Conservation (phyloP, 2,113 vertebrate species). For the Caracal caracal region DNA sequence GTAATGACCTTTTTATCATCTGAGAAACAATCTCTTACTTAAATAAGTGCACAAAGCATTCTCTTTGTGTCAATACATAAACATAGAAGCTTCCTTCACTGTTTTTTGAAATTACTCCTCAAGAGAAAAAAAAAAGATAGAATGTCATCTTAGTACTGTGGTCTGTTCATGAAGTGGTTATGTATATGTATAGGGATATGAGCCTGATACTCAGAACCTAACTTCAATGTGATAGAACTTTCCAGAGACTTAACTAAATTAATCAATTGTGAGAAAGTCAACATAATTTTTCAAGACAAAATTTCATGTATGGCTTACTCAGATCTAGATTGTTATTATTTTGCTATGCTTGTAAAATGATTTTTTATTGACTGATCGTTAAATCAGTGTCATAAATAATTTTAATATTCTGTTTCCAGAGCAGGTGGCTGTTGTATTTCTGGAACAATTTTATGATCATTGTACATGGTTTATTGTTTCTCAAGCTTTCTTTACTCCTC, state of each 20-base stretch:
- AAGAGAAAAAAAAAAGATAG: neutral
- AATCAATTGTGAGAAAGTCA: slow-evolving; percentile 9
- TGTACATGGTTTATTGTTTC: neutral
- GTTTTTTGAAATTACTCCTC: slow-evolving; percentile 38
- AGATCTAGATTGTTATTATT: neutral
- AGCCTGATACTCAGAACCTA: neutral
- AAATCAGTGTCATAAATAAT: slow-evolving; percentile 30
- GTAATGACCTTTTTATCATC: slow-evolving; percentile 27
- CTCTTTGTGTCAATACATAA: slow-evolving; percentile 11
- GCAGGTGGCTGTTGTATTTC: neutral
- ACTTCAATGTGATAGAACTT: neutral
- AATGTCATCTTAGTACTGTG: neutral
- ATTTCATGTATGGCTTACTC: neutral
- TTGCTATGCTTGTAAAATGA: neutral
- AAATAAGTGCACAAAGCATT: slow-evolving; percentile 42
- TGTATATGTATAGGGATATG: neutral
- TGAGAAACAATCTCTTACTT: slow-evolving; percentile 31
- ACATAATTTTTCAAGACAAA: slow-evolving; percentile 30
- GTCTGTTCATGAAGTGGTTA: neutral
- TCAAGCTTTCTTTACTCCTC: neutral
- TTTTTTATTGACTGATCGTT: slow-evolving; percentile 17
- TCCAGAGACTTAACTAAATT: neutral
- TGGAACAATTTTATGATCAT: slow-evolving; percentile 7
- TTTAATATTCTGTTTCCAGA: neutral
- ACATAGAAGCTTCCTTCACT: neutral